Base-by-base conservation (phyloP, 2,797 vertebrate genomes). In the Xenopus petersii region DNA sequence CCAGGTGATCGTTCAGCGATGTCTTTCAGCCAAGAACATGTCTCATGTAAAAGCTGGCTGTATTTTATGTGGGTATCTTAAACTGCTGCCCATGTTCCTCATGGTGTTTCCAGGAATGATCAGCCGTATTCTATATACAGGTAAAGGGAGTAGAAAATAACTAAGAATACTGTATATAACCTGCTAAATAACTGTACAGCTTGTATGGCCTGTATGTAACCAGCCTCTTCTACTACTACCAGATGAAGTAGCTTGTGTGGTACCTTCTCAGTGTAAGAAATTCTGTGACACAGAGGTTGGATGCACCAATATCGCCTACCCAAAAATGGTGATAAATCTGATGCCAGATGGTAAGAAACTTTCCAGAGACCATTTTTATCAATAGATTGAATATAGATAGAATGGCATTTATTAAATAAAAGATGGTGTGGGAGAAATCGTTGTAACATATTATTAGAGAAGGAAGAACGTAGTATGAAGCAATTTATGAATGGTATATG, bases 61-160 rank as follows among this genome's bases (percentile, higher is more conserved):
- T 63, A 81, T 98, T 80, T 0, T 95, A 70, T 98, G 96, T 54
- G 97, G 96, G 0, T 99, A 99, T 87, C 87, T 98, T 78, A 99
- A 98, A 81, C 85, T 99, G 49, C 79, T 99, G 70, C 95, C 96
- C 48, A 94, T 98, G 93, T 99, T 98, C 80, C 86, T 98, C 75
- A 96, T 98, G 87, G 96, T 98, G 76, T 95, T 98, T 84, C 96
- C 97, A 0, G 96, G 97, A 0, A 98, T 99, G 97, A 94, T 99
- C 85, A 98, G 97, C 83, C 87, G 95, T 10, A 94, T 99, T 74
- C 83, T 98, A n/a, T 97, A 96, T 59, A 0, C 95, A 84, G 88
- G 98, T 99, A 82, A 42, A 42, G 3, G 5, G 36, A 42, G 36
- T 1, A 9, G 36, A 3, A 42, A 42, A 42, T 42, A 42, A 42